Base-by-base conservation (phyloP, 2,888 invertebrate genomes). In the Abrostola tripartita region DNA sequence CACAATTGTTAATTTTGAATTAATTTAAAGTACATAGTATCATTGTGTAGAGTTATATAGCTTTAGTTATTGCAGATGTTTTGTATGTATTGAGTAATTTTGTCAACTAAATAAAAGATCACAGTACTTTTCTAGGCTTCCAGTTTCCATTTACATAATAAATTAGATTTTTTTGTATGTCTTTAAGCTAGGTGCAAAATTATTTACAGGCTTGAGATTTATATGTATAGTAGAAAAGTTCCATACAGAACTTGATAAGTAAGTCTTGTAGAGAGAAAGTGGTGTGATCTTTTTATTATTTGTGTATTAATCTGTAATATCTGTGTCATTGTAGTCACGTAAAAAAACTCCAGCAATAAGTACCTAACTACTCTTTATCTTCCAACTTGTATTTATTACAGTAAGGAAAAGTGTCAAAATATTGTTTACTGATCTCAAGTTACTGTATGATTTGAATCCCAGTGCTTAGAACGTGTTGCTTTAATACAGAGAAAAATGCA, bases 401-500 rank as follows among this genome's bases (percentile, higher is more conserved):
- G 44, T 44, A 44, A 44, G 44, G 8, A 14, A 44, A 44, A 8
- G 52, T 59, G 51, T 35, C 49, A 60, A 42, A 47, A 64, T 62
- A 68, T 68, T 68, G 69, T 64, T 63, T 41, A 63, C 52, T 74
- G 74, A 75, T 75, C 74, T 75, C 74, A 76, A 62, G 59, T 60
- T 61, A 61, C 44, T 61, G 65, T 65, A 73, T 40, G 38, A 73
- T 73, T 71, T 52, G 63, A 68, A 68, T 53, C 24, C 73, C 59
- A 73, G 63, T 73, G 73, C 63, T 73, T 53, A 9, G n/a, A 35
- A 53, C 60, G 44, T 60, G 37, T 65, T 60, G 65, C 53, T 71
- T 66, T 57, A 57, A 70, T 14, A 40, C 36, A 6, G 53, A 62
- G 12, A 14, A 42, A 35, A 71, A 52, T 61, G 71, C 71, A 71